Base-by-base conservation (phyloP, 2,888 invertebrate genomes). In the Pimpla rufipes region DNA sequence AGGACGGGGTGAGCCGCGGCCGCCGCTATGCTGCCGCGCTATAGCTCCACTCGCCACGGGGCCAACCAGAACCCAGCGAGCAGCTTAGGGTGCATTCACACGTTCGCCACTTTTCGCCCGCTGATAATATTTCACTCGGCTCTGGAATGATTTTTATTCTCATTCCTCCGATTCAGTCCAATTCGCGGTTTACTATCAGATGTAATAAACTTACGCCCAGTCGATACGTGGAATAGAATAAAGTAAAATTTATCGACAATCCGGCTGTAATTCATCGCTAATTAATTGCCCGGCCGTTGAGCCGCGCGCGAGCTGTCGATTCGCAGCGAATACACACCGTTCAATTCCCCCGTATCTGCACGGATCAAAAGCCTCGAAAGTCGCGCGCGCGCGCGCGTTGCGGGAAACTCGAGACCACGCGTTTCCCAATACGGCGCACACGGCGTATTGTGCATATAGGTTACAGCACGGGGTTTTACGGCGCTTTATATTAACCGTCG, bases 1-100 rank as follows among this genome's bases (percentile, higher is more conserved):
- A 89, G 91, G 90, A 90, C 90, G 89, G 89, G 89, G 88, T 88
- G 88, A 89, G 85, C 88, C n/a, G 13, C 59, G 45, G 71, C 57
- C 71, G 64, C 74, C 45, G 7, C 52, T 78, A 40, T 73, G 67
- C 50, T 57, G 47, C 77, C 81, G 79, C 84, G 77, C 78, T 45
- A 59, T 47, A 64, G 3, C 23, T 55, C n/a, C n/a, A 62, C 62
- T 62, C 16, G 62, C 62, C n/a, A 40, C n/a, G 11, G 37, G 62
- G 37, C 37, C 62, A 37, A 75, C 64, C n/a, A n/a, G n/a, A n/a
- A n/a, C n/a, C n/a, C n/a, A 40, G 64, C 47, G 59, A 50, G 29
- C 64, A n/a, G n/a, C 68, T 84, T 77, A 77, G 73, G 83, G 81
- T 73, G 55, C 79, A 55, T 84, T 83, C 79, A 74, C 74, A 77